Evolutionary conservation across 2,797 vertebrate genomes (phyloP), one percentile per base, ranked within the genome.

Genomic region (Graptemys geographica): DNA sequence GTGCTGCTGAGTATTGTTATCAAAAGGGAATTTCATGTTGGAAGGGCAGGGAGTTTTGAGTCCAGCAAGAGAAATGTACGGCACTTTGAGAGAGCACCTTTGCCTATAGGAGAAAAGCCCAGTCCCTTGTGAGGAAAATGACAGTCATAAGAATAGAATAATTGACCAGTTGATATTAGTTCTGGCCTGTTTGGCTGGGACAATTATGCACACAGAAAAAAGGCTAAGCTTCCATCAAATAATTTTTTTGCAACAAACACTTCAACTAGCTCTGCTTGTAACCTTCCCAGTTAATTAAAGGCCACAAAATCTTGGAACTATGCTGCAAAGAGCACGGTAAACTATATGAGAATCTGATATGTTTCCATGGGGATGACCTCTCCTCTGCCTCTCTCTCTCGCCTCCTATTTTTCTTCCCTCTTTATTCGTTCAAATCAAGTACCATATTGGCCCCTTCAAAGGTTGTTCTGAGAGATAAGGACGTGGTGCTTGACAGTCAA

Each of bases 341-440:
- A 47, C 5, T 79, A 23, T 28, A 86, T 49, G 41, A 82, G 41
- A 82, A 37, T 31, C 12, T 18, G 47, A 41, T 62, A n/a, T 33
- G 83, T 93, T 82, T 86, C 83, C 83, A 89, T 51, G 79, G 87
- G 19, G 51, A 57, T 57, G 56, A 69, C 69, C 57, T 83, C 41
- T 33, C 33, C 51, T 57, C 41, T 81, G 55, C 69, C 37, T 81
- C 41, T 53, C 37, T 81, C 49, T 44, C 57, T 79, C 25, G 11
- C 47, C 31, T 56, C 41, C 41, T 82, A 37, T 49, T 65, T 49
- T 55, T 83, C 23, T 12, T 89, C 79, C 62, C 65, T 57, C 87
- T 89, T 93, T 84, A 86, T 89, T 89, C 69, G 41, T 51, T 76
- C n/a, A 18, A 52, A 86, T 83, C 83, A 69, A 31, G 86, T 83